A percentile compares a stretch with the other conserved stretches of the same genome.
phyloP scores from a whole-genome alignment of 2,888 invertebrate species.

The Apotomis capreana region DNA sequence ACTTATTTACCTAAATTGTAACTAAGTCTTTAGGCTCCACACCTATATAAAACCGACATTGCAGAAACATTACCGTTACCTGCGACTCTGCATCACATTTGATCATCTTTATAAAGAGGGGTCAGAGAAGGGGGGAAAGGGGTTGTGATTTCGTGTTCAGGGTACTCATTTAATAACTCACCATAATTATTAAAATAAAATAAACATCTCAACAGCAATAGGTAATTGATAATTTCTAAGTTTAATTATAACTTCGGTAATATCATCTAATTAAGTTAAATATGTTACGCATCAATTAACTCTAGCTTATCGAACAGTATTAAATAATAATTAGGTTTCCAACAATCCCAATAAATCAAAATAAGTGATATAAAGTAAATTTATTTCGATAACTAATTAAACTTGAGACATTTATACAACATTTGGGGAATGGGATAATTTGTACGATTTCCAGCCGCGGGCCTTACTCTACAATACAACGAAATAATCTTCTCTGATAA shows the following conservation, averaged over 20 bases:
- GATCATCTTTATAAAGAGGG: no score
- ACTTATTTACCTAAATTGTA: no score
- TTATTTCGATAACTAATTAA: conserved; percentile 26
- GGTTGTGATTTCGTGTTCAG: no score
- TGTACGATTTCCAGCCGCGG: background rate
- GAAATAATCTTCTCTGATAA: conserved; percentile 18
- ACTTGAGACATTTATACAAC: conserved; percentile 24
- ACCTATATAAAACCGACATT: no score
- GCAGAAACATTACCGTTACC: no score
- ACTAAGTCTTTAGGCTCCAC: no score
- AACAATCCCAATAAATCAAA: background rate
- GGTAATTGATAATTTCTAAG: no score
- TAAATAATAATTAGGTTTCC: background rate
- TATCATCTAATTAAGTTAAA: background rate
- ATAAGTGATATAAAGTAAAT: conserved; percentile 1
- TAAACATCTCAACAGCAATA: no score
- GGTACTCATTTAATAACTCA: no score
- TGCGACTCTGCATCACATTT: no score
- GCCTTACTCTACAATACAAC: conserved; percentile 1
- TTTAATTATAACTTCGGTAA: background rate
- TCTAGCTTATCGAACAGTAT: background rate
- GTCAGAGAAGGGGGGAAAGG: no score
- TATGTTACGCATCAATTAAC: background rate
- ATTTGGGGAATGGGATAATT: conserved; percentile 25
- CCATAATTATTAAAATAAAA: no score